Conservation (phyloP, 1,140 invertebrate species). For the Augochlora pura region DNA sequence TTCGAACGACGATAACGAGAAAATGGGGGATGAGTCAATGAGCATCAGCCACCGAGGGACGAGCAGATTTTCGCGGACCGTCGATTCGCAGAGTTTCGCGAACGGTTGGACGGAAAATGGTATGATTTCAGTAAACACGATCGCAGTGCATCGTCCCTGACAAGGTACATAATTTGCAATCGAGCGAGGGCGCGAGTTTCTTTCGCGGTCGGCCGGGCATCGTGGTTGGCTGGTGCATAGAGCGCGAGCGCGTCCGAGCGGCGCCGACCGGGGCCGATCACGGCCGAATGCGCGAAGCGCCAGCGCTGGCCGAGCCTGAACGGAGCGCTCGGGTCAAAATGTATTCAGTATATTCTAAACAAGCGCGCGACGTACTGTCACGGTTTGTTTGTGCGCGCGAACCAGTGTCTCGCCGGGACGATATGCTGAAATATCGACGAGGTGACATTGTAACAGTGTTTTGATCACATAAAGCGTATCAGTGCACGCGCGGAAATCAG, state of each 20-base stretch:
- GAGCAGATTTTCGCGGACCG: background rate
- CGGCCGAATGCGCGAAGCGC: conserved; percentile 60
- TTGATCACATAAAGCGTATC: background rate
- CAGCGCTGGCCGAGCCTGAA: conserved; percentile 60
- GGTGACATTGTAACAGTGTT: conserved; percentile 33
- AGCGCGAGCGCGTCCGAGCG: conserved; percentile 53
- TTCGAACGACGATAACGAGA: too few species aligned
- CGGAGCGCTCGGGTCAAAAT: conserved; percentile 70
- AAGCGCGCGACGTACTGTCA: conserved; percentile 71
- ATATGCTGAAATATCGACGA: conserved; percentile 28
- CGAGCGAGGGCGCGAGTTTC: conserved; percentile 48
- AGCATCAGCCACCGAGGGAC: too few species aligned
- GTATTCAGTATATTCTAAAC: conserved; percentile 77
- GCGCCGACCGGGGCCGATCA: conserved; percentile 43
- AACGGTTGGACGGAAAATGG: background rate
- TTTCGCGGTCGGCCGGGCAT: conserved; percentile 32
- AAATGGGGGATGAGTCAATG: too few species aligned
- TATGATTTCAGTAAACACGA: conserved; percentile 37
- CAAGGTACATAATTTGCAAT: conserved; percentile 36
- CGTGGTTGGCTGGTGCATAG: conserved; percentile 38
- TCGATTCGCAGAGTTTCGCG: too few species aligned
- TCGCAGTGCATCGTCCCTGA: conserved; percentile 36
- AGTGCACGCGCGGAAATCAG: background rate
- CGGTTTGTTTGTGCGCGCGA: conserved; percentile 58
- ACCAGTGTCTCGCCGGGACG: conserved; percentile 50